These are phyloP conservation scores for Andrena minutula DNA, from an alignment of 2,888 invertebrate genomes.

Conservation along the genomic window DNA sequence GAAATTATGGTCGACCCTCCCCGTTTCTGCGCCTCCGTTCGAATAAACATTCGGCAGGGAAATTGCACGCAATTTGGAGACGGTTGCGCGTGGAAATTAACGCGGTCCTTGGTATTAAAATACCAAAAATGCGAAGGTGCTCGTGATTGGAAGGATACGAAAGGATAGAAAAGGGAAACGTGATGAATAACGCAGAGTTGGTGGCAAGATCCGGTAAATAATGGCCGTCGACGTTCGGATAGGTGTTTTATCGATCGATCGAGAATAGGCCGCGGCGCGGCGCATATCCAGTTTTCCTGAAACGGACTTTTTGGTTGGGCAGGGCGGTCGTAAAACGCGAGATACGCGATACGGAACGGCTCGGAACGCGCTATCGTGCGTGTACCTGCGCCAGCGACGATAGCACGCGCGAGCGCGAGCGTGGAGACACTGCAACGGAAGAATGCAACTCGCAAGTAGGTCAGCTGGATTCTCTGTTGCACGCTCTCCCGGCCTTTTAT, in stretches of 20 bases:
- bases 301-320: constrained; percentile 51
- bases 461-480: constrained; percentile 69
- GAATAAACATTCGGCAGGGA: neutral
- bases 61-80: neutral
- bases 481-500: constrained; percentile 45
- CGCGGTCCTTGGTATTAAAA: neutral
- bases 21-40: constrained; percentile 8
- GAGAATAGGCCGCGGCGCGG: constrained; percentile 13
- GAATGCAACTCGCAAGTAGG: constrained; percentile 67
- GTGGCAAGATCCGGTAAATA: neutral
- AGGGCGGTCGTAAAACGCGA: constrained; percentile 47
- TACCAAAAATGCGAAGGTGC: neutral
- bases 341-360: constrained; percentile 59
- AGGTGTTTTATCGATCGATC: constrained; percentile 42
- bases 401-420: constrained; percentile 39
- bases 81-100: neutral
- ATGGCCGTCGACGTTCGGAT: neutral
- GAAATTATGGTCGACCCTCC: constrained; percentile 16
- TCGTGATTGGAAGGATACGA: neutral
- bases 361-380: constrained; percentile 63
- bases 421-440: constrained; percentile 63
- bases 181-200: neutral
- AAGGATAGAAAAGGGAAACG: neutral
- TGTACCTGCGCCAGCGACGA: constrained; percentile 63
- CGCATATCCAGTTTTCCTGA: constrained; percentile 56